A percentile compares a stretch with the other conserved stretches of the same genome.
Conservation (phyloP, 2,113 vertebrate species). For the Rhinolophus ferrumequinum region DNA sequence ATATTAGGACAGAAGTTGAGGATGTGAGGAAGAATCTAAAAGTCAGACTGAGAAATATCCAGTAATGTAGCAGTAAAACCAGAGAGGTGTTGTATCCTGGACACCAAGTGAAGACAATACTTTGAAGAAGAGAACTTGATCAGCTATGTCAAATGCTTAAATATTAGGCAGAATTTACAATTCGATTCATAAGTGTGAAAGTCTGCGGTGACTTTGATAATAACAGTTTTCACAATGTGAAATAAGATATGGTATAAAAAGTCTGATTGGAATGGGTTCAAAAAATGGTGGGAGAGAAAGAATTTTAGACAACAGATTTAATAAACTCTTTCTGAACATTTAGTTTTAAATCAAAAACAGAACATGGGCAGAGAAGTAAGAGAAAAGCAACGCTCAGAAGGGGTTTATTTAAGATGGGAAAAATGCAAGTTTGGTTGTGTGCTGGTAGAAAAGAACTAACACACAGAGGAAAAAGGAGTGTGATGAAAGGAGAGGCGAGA, state of each 20-base stretch:
- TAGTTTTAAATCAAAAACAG: background rate
- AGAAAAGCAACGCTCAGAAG: background rate
- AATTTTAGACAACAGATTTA: background rate
- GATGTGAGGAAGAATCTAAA: background rate
- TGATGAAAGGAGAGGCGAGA: background rate
- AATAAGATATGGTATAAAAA: background rate
- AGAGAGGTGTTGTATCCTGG: background rate
- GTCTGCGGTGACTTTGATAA: background rate
- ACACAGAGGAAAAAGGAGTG: background rate
- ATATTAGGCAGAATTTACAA: background rate
- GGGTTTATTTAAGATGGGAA: background rate
- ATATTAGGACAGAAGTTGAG: background rate
- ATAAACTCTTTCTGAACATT: background rate
- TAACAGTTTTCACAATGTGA: background rate
- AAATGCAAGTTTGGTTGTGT: background rate
- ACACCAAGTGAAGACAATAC: background rate
- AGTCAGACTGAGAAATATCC: background rate
- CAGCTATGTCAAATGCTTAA: background rate
- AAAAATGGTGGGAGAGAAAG: background rate
- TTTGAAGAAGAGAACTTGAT: background rate
- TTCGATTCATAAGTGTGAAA: background rate
- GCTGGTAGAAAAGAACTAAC: background rate
- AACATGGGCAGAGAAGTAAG: background rate
- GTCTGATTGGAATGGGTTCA: background rate
- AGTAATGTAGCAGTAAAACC: background rate